Percentiles rank a stretch among this genome's conserved stretches.
These are phyloP conservation scores for Lepidostoma basale DNA, from an alignment of 1,140 invertebrate genomes.

Conservation along the genomic window DNA sequence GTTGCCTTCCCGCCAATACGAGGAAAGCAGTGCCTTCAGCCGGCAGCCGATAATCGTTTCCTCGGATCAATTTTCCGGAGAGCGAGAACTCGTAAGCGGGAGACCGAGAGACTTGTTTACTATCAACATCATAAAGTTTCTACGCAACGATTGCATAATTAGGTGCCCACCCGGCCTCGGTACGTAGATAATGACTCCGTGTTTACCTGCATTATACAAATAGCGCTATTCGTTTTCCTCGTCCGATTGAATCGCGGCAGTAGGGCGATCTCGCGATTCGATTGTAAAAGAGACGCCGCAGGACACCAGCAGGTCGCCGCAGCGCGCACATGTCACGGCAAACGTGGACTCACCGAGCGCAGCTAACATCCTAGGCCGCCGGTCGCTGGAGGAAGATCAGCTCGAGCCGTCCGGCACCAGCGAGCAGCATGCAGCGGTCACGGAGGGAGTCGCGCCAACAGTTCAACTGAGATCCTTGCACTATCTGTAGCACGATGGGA, in stretches of 20 bases:
- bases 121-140: conserved; percentile 4
- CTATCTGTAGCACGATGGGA: not conserved
- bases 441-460: not conserved
- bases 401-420: not conserved
- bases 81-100: too few species aligned
- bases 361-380: conserved; percentile 30
- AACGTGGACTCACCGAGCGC: conserved; percentile 16
- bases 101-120: not conserved
- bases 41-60: too few species aligned
- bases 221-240: not conserved
- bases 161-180: not conserved
- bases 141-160: conserved; percentile 12
- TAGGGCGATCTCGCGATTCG: not conserved
- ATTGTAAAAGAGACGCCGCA: not conserved
- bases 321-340: not conserved
- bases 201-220: too few species aligned
- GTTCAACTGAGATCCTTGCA: not conserved
- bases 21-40: too few species aligned
- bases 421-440: not conserved
- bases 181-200: too few species aligned
- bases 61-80: too few species aligned
- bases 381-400: conserved; percentile 13
- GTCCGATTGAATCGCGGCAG: not conserved
- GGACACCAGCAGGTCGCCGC: not conserved
- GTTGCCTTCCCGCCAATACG: too few species aligned